Percentiles rank a stretch among this genome's conserved stretches.
phyloP scores from a whole-genome alignment of 2,797 vertebrate genomes.

The Ptychadena robeensis region DNA sequence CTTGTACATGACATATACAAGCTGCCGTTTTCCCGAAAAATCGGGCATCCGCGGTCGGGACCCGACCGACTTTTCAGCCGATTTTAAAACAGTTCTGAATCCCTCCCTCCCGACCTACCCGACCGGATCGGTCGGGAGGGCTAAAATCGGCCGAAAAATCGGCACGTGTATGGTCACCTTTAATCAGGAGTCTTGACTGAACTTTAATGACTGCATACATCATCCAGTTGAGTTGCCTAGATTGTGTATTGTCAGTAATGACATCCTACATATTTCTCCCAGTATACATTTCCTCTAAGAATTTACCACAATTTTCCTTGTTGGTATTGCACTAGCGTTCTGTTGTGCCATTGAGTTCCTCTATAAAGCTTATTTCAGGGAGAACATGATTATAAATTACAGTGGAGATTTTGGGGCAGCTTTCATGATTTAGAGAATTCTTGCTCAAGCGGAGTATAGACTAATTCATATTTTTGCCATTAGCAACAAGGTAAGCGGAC shows the following conservation, averaged over 20 bases:
- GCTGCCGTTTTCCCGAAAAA: too few relatives aligned
- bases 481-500: conserved; percentile 50
- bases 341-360: neutral
- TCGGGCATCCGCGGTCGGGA: too few relatives aligned
- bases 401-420: conserved; percentile 4
- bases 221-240: too few relatives aligned
- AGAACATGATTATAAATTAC: conserved; percentile 24
- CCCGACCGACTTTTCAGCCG: too few relatives aligned
- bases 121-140: too few relatives aligned
- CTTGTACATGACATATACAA: too few relatives aligned
- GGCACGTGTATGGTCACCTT: too few relatives aligned
- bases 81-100: too few relatives aligned
- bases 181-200: too few relatives aligned
- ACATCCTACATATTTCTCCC: neutral
- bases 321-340: neutral
- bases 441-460: conserved; percentile 14
- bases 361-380: neutral
- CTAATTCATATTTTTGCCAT: conserved; percentile 51
- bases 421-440: conserved; percentile 14
- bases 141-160: too few relatives aligned
- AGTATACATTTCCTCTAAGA: neutral
- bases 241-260: neutral
- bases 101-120: too few relatives aligned
- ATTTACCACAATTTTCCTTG: neutral
- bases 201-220: too few relatives aligned